Evolutionary conservation across 2,113 vertebrate species (phyloP), one percentile per base, ranked within the genome.

Genomic region (Hippoglossus stenolepis): DNA sequence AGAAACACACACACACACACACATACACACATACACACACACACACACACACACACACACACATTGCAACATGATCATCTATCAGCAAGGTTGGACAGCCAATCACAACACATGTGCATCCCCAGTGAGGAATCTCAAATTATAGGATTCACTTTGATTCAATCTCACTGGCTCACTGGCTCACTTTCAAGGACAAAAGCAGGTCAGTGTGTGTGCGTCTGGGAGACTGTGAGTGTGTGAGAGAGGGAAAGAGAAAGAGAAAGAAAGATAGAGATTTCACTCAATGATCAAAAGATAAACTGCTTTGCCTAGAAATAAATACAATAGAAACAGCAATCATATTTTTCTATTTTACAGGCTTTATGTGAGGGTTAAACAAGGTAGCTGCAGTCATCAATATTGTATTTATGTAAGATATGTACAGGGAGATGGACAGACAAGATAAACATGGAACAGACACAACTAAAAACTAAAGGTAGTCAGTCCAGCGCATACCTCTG

Each of bases 341-440:
- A 10, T 21, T 21, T 54, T 21, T 54, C 1, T 21, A 20, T 54
- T 54, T 21, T 40, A 12, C 40, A 40, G 11, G 40, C 40, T 40
- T 15, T 45, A 45, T 45, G 43, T 45, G 4, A 45, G 43, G 11
- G 43, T 45, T 4, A 13, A 12, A 45, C 14, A 13, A 0, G 3
- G 43, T 45, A 18, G 45, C 15, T 59, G 18, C 26, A 40, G 43
- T 14, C 64, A 87, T 89, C 26, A 85, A 87, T 82, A 78, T 56
- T 85, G 60, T 24, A 89, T 80, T 43, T 24, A 20, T 74, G 40
- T 28, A 51, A 14, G 20, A 54, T 66, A 57, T 28, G 38, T 61
- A 24, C 14, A 65, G 14, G 15, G 40, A 43, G 40, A 43, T 28
- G 10, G 23, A 45, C 31, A 21, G 31, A 13, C 60, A 40, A 43